phyloP scores from a whole-genome alignment of 1,140 invertebrate species.

The Zaprionus africanus region DNA sequence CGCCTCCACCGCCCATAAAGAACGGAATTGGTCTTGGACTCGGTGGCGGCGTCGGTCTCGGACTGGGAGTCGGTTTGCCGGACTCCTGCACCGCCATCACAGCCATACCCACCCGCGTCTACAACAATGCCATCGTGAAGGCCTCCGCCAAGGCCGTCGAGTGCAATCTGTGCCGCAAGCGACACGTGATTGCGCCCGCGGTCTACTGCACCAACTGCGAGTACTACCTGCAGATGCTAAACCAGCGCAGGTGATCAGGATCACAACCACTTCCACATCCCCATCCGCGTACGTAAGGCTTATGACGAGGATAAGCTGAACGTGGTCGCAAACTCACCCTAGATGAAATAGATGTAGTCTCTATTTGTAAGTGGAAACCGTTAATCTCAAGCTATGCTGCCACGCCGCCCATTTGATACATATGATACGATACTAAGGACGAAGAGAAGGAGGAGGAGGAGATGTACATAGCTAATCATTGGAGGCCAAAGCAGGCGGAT shows the following conservation, averaged over 20 bases:
- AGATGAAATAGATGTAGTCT: slow-evolving; percentile 1
- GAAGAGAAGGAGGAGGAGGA: slow-evolving; percentile 8
- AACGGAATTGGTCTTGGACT: slow-evolving; percentile 46
- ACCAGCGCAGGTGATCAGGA: slow-evolving; percentile 73
- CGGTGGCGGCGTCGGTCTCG: not conserved
- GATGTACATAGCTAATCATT: slow-evolving; percentile 47
- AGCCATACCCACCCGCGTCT: slow-evolving; percentile 79
- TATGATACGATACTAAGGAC: slow-evolving; percentile 9
- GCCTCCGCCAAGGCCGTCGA: slow-evolving; percentile 85
- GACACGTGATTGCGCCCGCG: slow-evolving; percentile 89
- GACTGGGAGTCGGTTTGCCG: not conserved
- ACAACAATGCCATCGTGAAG: slow-evolving; percentile 85
- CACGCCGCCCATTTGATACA: slow-evolving; percentile 52
- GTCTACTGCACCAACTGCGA: slow-evolving; percentile 95
- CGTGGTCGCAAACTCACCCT: not conserved
- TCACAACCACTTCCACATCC: no score
- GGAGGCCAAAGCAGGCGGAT: slow-evolving; percentile 22
- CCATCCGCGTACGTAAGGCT: not conserved
- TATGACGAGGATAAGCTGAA: not conserved
- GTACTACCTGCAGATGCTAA: slow-evolving; percentile 92
- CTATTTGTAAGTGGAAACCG: slow-evolving; percentile 63
- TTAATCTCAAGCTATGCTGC: slow-evolving; percentile 79
- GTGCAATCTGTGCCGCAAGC: slow-evolving; percentile 94
- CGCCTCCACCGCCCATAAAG: slow-evolving; percentile 49
- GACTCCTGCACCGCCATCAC: slow-evolving; percentile 53